These are phyloP conservation scores for Helostoma temminkii DNA, from an alignment of 2,797 vertebrate species.

Conservation along the genomic window DNA sequence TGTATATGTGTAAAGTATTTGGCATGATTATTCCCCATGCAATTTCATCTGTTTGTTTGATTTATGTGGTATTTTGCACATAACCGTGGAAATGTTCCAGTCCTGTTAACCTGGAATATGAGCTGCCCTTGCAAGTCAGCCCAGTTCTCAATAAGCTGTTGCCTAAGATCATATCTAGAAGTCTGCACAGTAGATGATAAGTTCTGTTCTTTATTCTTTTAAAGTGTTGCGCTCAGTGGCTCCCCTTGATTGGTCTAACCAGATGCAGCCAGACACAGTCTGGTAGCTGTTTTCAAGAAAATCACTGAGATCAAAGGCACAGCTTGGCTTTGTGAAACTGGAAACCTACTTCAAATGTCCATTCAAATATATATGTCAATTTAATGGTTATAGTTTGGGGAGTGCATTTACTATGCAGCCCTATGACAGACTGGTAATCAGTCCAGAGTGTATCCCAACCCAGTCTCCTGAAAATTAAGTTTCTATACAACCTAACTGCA, in stretches of 20 bases:
- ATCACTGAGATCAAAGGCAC: slow-evolving; percentile 21
- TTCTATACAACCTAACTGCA: too few species aligned
- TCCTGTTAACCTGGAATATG: background rate
- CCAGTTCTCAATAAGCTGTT: background rate
- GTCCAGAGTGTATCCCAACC: too few species aligned
- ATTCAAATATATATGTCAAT: background rate
- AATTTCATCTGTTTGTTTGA: background rate
- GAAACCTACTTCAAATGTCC: background rate
- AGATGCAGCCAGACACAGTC: background rate
- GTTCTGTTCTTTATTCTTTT: background rate
- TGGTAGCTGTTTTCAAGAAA: slow-evolving; percentile 40
- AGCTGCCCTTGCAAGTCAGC: too few species aligned
- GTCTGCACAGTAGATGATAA: background rate
- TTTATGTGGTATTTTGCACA: background rate
- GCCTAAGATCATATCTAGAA: background rate
- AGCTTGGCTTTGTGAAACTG: background rate
- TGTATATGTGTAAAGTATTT: background rate
- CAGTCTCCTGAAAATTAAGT: too few species aligned
- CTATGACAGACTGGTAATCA: too few species aligned
- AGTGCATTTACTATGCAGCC: too few species aligned
- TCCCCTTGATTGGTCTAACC: background rate
- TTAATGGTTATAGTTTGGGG: background rate
- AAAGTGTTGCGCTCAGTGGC: background rate
- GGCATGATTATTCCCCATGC: background rate
- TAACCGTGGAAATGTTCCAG: background rate